phyloP scores from a whole-genome alignment of 2,113 vertebrate genomes.

The Heterochromis multidens region DNA sequence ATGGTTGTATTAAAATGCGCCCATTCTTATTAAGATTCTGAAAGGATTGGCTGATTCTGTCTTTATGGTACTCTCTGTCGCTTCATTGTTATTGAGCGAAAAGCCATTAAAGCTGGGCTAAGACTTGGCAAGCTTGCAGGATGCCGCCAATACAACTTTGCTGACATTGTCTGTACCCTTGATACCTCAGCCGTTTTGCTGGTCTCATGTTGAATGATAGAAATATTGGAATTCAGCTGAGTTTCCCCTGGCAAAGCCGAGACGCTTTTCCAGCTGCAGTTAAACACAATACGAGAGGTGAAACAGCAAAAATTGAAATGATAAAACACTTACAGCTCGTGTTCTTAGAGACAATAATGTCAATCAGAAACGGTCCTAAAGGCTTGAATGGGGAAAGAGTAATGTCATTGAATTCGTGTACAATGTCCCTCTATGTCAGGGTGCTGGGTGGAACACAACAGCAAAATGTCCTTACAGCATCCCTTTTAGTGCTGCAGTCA shows the following conservation, averaged over 20 bases:
- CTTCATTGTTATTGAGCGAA: slow-evolving; percentile 66
- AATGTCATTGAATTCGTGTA: slow-evolving; percentile 22
- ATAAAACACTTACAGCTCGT: slow-evolving; percentile 33
- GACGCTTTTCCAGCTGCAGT: slow-evolving; percentile 31
- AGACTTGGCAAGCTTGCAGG: slow-evolving; percentile 57
- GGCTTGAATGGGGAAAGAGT: slow-evolving; percentile 9
- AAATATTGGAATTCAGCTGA: slow-evolving; percentile 60
- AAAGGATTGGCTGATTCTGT: slow-evolving; percentile 43
- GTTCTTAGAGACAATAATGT: slow-evolving; percentile 42
- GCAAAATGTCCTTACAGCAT: neutral
- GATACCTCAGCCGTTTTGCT: slow-evolving; percentile 27
- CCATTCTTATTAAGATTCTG: slow-evolving; percentile 53
- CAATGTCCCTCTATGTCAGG: neutral
- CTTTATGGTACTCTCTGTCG: slow-evolving; percentile 40
- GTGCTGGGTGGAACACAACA: neutral
- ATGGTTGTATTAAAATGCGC: slow-evolving; percentile 28
- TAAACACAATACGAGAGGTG: slow-evolving; percentile 51
- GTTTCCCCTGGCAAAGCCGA: slow-evolving; percentile 41
- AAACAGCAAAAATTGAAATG: slow-evolving; percentile 51
- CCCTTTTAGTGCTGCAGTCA: neutral
- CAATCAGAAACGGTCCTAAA: slow-evolving; percentile 46
- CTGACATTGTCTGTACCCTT: slow-evolving; percentile 68
- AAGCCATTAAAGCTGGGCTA: slow-evolving; percentile 61
- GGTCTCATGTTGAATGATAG: slow-evolving; percentile 26
- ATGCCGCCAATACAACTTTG: slow-evolving; percentile 48